Conservation (phyloP, 1,140 invertebrate genomes). For the Drosophila tsacasi region DNA sequence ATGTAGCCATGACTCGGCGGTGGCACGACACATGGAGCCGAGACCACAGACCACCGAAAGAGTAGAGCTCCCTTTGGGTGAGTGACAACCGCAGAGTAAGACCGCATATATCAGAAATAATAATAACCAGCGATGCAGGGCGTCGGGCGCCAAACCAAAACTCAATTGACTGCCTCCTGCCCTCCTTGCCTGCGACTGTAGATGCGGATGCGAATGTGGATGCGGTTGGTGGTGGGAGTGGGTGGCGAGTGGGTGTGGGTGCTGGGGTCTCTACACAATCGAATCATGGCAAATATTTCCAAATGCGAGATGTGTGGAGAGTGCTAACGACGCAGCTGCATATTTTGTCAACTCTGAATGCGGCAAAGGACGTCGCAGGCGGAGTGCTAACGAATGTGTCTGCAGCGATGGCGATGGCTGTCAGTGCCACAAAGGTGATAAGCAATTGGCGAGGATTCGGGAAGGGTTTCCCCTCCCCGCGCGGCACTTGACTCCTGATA, state of each 20-base stretch:
- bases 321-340: conserved; percentile 74
- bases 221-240: conserved; percentile 17
- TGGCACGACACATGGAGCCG: conserved; percentile 39
- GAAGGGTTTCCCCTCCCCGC: background rate
- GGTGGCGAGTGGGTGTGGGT: background rate
- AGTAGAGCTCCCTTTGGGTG: conserved; percentile 35
- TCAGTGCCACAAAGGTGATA: conserved; percentile 73
- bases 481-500: conserved; percentile 34
- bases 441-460: conserved; percentile 56
- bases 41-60: conserved; percentile 45
- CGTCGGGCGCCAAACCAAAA: conserved; percentile 48
- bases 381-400: conserved; percentile 56
- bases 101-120: conserved; percentile 83
- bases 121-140: conserved; percentile 67
- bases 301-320: conserved; percentile 36
- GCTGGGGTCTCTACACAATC: conserved; percentile 62
- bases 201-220: conserved; percentile 28
- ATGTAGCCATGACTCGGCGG: conserved; percentile 70
- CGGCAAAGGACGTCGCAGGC: conserved; percentile 13
- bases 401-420: conserved; percentile 48
- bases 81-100: conserved; percentile 81
- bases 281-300: conserved; percentile 80
- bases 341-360: conserved; percentile 75
- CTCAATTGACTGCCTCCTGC: conserved; percentile 57
- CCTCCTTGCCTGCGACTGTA: conserved; percentile 7